Base-by-base conservation (phyloP, 2,888 invertebrate species). In the Scaptodrosophila latifasciaeformis region DNA sequence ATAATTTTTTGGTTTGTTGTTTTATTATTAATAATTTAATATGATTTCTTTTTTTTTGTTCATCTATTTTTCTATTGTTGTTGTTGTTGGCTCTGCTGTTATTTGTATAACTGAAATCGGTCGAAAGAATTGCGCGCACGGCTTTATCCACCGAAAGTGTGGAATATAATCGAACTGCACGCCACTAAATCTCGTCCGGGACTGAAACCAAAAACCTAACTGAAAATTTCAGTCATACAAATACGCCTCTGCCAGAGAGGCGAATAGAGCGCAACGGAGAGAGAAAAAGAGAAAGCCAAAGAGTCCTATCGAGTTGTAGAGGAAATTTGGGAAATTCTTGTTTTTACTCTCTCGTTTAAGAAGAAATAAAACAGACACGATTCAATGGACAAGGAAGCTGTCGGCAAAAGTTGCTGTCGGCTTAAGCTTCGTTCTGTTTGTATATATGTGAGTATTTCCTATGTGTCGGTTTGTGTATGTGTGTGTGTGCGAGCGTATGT, bases 101-200 rank as follows among this genome's bases (percentile, higher is more conserved):
- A n/a, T n/a, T n/a, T n/a, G n/a, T n/a, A n/a, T n/a, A n/a, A n/a
- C n/a, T 37, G 15, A 17, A 37, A 13, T 13, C 37, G 2, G 37
- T 17, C 37, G 15, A 37, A 30, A 34, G 44, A n/a, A n/a, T n/a
- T n/a, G n/a, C n/a, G n/a, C n/a, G n/a, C n/a, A n/a, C n/a, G n/a
- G n/a, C n/a, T n/a, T n/a, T n/a, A n/a, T n/a, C n/a, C n/a, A n/a
- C n/a, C n/a, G n/a, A n/a, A n/a, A n/a, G n/a, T n/a, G n/a, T n/a
- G n/a, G n/a, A n/a, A n/a, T n/a, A n/a, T n/a, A n/a, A n/a, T n/a
- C n/a, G n/a, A 64, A 74, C 79, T 79, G 76, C 78, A 81, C 72
- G 75, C 75, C 68, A 62, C 72, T 57, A 83, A 81, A 79, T 84
- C 84, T 85, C 82, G 78, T 84, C 84, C 84, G 81, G 84, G 85